These are phyloP conservation scores for Xestia c-nigrum DNA, from an alignment of 2,888 invertebrate genomes.

Conservation along the genomic window DNA sequence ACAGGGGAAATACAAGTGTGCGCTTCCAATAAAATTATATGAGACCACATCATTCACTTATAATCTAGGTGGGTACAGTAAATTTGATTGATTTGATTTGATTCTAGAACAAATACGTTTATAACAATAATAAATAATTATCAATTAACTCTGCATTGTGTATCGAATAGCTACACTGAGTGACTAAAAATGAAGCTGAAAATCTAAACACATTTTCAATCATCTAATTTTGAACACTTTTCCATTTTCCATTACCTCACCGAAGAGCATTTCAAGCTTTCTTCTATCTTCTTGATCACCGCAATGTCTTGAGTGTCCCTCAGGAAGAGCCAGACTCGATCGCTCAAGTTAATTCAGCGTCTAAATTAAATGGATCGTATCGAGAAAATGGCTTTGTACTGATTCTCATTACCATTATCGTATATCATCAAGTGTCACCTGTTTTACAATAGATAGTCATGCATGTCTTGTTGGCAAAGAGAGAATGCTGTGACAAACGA, in stretches of 20 bases:
- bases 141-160: neutral
- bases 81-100: too few species aligned
- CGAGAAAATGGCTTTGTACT: conserved; percentile 53
- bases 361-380: conserved; percentile 49
- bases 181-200: neutral
- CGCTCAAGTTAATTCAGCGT: conserved; percentile 52
- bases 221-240: neutral
- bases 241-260: conserved; percentile 9
- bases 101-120: neutral
- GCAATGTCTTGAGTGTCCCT: conserved; percentile 16
- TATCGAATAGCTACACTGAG: neutral
- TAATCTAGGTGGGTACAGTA: too few species aligned
- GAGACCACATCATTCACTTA: too few species aligned
- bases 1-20: too few species aligned
- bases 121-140: neutral
- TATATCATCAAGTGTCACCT: conserved; percentile 44
- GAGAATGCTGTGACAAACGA: conserved; percentile 41
- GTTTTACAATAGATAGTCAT: conserved; percentile 25
- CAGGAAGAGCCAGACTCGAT: conserved; percentile 48
- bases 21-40: too few species aligned
- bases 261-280: conserved; percentile 20
- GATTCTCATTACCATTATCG: conserved; percentile 48
- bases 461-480: conserved; percentile 8
- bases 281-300: conserved; percentile 13
- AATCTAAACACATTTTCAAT: neutral